Percentiles rank a stretch among this genome's conserved stretches.
These are phyloP conservation scores for Leucopsar rothschildi DNA, from an alignment of 2,113 vertebrate species.

Conservation along the genomic window DNA sequence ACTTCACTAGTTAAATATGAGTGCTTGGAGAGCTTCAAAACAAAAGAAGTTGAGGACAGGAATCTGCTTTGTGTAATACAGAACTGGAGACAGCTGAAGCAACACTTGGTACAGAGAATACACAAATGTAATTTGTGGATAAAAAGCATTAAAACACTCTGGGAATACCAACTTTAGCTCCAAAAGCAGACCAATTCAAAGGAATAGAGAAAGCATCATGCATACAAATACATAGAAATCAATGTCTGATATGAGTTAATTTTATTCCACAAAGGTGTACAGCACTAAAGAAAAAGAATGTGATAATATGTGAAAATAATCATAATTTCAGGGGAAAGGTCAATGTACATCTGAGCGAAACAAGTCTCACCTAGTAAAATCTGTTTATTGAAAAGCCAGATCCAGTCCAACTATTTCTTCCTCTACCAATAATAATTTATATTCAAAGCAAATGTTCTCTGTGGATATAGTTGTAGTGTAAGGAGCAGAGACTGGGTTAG, in stretches of 20 bases:
- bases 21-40: background rate
- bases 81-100: background rate
- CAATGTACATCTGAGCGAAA: slow-evolving; percentile 11
- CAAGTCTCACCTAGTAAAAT: slow-evolving; percentile 5
- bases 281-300: background rate
- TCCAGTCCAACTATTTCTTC: background rate
- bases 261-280: background rate
- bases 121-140: background rate
- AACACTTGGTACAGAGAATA: background rate
- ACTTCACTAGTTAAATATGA: background rate
- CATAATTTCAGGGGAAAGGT: background rate
- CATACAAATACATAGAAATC: slow-evolving; percentile 11
- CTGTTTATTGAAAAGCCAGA: background rate
- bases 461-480: background rate
- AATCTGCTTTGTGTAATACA: background rate
- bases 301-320: slow-evolving; percentile 31
- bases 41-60: background rate
- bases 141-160: background rate
- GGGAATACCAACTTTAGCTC: background rate
- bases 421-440: background rate
- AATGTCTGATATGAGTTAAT: background rate
- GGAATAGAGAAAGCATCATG: background rate
- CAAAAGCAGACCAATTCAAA: background rate
- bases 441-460: background rate
- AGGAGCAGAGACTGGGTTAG: background rate